A percentile compares a stretch with the other conserved stretches of the same genome.
These are phyloP conservation scores for Sphinx pinastri DNA, from an alignment of 2,888 invertebrate species.

Conservation along the genomic window DNA sequence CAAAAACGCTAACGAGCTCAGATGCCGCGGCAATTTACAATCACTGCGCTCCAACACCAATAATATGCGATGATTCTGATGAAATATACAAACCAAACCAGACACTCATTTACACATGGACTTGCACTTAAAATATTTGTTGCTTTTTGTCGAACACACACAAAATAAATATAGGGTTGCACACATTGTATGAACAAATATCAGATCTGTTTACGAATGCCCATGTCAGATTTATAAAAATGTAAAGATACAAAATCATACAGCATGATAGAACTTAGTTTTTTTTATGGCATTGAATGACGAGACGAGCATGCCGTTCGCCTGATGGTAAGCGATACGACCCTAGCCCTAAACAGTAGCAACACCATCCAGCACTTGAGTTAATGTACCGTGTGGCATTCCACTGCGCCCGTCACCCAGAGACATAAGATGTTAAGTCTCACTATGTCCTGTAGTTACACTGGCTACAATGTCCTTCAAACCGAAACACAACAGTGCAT, in stretches of 20 bases:
- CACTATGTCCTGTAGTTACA: no score
- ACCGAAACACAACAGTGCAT: no score
- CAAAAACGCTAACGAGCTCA: constrained; percentile 81
- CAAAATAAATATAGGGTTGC: constrained; percentile 7
- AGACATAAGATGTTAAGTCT: no score
- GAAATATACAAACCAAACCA: constrained; percentile 47
- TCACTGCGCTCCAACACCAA: constrained; percentile 65
- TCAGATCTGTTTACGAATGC: background rate
- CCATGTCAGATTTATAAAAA: background rate
- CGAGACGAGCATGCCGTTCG: no score
- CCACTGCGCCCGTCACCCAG: no score
- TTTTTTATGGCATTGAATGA: no score
- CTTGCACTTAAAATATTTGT: constrained; percentile 25
- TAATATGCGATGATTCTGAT: constrained; percentile 74
- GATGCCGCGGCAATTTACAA: constrained; percentile 78
- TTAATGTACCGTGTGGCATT: no score
- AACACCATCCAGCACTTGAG: no score
- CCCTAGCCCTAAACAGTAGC: no score
- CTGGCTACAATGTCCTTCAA: no score
- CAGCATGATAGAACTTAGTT: no score
- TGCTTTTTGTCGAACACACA: constrained; percentile 16
- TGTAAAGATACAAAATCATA: background rate
- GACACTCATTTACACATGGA: constrained; percentile 27
- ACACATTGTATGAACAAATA: constrained; percentile 9
- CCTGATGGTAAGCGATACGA: no score